Percentiles rank a stretch among this genome's conserved stretches.
Conservation (phyloP, 2,888 invertebrate species). For the Coremacera marginata region DNA sequence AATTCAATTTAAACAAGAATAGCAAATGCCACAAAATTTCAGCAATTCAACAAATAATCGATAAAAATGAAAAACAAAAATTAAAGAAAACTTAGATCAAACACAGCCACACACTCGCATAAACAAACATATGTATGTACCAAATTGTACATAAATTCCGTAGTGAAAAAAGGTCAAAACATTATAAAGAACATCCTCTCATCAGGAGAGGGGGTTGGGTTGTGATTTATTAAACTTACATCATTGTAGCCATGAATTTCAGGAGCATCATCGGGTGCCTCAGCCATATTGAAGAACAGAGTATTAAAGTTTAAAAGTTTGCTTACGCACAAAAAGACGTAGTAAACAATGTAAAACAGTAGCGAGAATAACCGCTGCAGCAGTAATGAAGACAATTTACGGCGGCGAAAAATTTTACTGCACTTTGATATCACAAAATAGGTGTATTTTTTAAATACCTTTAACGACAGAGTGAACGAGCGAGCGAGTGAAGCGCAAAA, state of each 20-base stretch:
- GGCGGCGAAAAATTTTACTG: neutral
- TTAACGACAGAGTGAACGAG: neutral
- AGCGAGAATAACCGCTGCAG: neutral
- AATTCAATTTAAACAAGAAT: too few relatives aligned
- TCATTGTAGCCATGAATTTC: conserved; percentile 66
- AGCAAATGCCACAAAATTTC: too few relatives aligned
- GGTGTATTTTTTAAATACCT: neutral
- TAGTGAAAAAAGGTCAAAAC: too few relatives aligned
- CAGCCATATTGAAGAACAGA: conserved; percentile 51
- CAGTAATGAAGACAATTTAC: neutral
- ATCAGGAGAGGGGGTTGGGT: neutral
- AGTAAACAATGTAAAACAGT: neutral
- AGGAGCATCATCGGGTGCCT: conserved; percentile 54
- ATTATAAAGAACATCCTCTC: too few relatives aligned
- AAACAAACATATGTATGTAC: too few relatives aligned
- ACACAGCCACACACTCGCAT: too few relatives aligned
- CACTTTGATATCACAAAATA: neutral
- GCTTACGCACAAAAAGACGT: neutral
- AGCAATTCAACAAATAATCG: too few relatives aligned
- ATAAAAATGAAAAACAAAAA: too few relatives aligned
- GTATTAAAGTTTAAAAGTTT: neutral
- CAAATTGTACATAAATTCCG: too few relatives aligned
- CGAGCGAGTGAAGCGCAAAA: neutral
- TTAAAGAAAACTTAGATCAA: too few relatives aligned
- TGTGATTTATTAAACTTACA: conserved; percentile 56